A percentile compares a stretch with the other conserved stretches of the same genome.
phyloP scores from a whole-genome alignment of 1,140 invertebrate genomes.

The Notospermus geniculatus region DNA sequence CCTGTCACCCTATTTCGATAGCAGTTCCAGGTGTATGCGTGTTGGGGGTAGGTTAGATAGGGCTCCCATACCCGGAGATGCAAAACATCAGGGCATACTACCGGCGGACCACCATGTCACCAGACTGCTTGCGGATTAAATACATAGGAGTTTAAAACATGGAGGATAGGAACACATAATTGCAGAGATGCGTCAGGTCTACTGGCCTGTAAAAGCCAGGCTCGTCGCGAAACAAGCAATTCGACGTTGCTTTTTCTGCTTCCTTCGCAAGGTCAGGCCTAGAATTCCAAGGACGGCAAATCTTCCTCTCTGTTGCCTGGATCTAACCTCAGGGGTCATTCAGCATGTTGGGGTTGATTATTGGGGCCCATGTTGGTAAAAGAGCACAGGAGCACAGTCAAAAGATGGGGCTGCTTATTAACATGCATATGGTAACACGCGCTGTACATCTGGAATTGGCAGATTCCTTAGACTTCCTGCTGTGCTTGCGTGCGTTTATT shows the following conservation, averaged over 20 bases:
- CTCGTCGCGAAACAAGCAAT: no score
- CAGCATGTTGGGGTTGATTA: no score
- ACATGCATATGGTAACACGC: slow-evolving; percentile 11
- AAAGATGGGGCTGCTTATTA: no score
- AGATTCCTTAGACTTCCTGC: no score
- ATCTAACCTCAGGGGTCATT: no score
- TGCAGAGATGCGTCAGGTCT: background rate
- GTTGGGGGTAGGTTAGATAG: background rate
- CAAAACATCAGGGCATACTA: slow-evolving; percentile 6
- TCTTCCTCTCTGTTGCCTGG: no score
- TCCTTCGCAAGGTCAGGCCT: no score
- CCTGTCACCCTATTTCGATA: background rate
- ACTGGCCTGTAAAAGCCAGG: background rate
- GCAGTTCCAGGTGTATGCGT: background rate
- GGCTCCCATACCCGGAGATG: background rate
- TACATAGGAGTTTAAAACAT: background rate
- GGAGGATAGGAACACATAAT: background rate
- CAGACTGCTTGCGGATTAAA: background rate
- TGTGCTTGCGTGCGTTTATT: no score
- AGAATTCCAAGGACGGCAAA: no score
- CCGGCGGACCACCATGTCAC: background rate
- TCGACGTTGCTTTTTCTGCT: no score
- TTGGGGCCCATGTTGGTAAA: no score
- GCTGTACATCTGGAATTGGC: slow-evolving; percentile 9
- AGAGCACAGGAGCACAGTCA: no score